phyloP scores from a whole-genome alignment of 2,113 vertebrate genomes.

The Corythaixoides concolor region DNA sequence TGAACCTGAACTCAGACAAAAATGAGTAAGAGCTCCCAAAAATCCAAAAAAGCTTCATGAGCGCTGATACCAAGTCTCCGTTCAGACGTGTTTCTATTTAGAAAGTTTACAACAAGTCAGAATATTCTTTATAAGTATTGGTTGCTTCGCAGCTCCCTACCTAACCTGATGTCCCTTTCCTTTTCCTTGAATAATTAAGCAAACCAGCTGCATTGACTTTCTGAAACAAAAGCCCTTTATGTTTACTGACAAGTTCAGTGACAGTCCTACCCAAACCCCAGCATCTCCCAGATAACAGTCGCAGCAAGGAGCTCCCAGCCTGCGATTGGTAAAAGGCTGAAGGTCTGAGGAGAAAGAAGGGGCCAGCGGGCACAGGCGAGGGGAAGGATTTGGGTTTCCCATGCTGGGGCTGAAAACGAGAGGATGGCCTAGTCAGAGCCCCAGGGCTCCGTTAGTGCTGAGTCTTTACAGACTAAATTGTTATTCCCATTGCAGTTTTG shows the following conservation, averaged over 20 bases:
- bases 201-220: conserved; percentile 3
- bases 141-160: background rate
- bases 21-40: conserved; percentile 62
- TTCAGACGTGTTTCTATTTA: background rate
- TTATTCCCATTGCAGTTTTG: background rate
- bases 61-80: background rate
- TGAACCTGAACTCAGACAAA: conserved; percentile 41
- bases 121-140: background rate
- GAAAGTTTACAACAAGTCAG: background rate
- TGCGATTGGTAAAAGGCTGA: background rate
- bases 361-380: background rate
- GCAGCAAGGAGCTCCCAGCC: background rate
- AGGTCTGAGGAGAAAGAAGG: background rate
- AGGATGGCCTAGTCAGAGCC: background rate
- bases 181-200: background rate
- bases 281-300: background rate
- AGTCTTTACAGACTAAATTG: background rate
- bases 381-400: background rate
- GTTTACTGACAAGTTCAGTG: background rate
- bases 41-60: background rate
- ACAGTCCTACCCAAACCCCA: background rate
- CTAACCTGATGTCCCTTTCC: background rate
- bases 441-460: background rate
- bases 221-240: background rate
- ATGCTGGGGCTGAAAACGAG: background rate